These are phyloP conservation scores for Coreius guichenoti DNA, from an alignment of 2,797 vertebrate species.

Conservation along the genomic window DNA sequence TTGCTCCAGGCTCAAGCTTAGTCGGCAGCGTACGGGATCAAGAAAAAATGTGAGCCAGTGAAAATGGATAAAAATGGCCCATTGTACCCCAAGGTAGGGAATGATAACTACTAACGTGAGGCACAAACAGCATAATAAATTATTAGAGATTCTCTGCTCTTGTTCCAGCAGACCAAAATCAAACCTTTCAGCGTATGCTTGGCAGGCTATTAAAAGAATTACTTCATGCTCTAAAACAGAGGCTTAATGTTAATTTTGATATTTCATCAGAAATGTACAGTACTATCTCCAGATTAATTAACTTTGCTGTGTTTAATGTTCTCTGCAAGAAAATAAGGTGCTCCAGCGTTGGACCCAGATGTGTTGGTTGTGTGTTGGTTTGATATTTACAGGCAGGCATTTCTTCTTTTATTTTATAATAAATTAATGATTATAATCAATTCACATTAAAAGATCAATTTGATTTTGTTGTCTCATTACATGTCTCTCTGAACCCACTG, in stretches of 20 bases:
- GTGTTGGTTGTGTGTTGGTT: not conserved
- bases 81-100: slow-evolving; percentile 83
- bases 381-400: not conserved
- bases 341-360: not conserved
- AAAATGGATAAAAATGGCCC: slow-evolving; percentile 81
- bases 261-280: slow-evolving; percentile 66
- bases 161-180: slow-evolving; percentile 75
- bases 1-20: slow-evolving; percentile 82
- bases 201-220: slow-evolving; percentile 85
- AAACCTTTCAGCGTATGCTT: slow-evolving; percentile 76
- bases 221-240: slow-evolving; percentile 78
- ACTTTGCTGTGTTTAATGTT: slow-evolving; percentile 57
- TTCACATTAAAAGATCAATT: not conserved
- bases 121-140: slow-evolving; percentile 86
- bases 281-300: slow-evolving; percentile 53
- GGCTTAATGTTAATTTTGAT: slow-evolving; percentile 76
- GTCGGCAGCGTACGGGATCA: slow-evolving; percentile 76
- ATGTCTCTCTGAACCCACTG: not conserved
- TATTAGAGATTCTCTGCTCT: slow-evolving; percentile 69
- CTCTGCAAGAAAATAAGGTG: not conserved
- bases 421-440: not conserved
- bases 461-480: not conserved
- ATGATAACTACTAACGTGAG: slow-evolving; percentile 78
- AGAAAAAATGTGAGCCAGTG: slow-evolving; percentile 66
- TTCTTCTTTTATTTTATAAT: not conserved